These are phyloP conservation scores for Pseudoips prasinana DNA, from an alignment of 2,888 invertebrate genomes.

Conservation along the genomic window DNA sequence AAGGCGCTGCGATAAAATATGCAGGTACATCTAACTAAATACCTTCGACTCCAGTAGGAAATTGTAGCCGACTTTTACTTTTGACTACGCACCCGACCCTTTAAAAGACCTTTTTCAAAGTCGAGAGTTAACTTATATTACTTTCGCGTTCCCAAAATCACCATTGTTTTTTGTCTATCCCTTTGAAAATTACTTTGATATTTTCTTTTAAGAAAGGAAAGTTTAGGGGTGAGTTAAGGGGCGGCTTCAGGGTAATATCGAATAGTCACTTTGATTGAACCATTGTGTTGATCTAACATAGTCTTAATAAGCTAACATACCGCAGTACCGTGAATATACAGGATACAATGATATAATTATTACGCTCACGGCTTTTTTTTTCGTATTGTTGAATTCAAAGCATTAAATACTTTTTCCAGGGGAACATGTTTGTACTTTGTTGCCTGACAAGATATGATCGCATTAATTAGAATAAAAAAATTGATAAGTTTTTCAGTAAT, in stretches of 20 bases:
- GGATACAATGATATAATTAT: too few species aligned
- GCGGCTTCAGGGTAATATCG: constrained; percentile 4
- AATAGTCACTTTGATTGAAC: constrained; percentile 12
- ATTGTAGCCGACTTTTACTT: constrained; percentile 10
- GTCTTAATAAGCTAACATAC: constrained; percentile 45
- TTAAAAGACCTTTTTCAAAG: constrained; percentile 21
- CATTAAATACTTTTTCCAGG: too few species aligned
- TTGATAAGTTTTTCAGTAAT: too few species aligned
- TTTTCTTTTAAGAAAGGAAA: constrained; percentile 5
- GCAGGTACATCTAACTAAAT: constrained; percentile 10
- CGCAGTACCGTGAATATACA: constrained; percentile 18
- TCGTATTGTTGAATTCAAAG: too few species aligned
- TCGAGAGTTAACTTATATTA: constrained; percentile 23
- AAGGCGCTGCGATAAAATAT: constrained; percentile 19
- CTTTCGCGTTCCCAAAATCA: constrained; percentile 11
- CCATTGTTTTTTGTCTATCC: constrained; percentile 10
- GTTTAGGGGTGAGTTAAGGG: not conserved
- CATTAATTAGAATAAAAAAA: too few species aligned
- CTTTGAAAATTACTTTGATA: constrained; percentile 4
- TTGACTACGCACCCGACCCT: constrained; percentile 27
- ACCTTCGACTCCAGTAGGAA: too few species aligned
- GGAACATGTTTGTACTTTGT: too few species aligned
- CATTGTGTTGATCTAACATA: constrained; percentile 29
- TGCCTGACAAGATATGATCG: too few species aligned
- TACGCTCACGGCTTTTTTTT: too few species aligned